Base-by-base conservation (phyloP, 2,888 invertebrate species). In the Drosophila monieri region DNA sequence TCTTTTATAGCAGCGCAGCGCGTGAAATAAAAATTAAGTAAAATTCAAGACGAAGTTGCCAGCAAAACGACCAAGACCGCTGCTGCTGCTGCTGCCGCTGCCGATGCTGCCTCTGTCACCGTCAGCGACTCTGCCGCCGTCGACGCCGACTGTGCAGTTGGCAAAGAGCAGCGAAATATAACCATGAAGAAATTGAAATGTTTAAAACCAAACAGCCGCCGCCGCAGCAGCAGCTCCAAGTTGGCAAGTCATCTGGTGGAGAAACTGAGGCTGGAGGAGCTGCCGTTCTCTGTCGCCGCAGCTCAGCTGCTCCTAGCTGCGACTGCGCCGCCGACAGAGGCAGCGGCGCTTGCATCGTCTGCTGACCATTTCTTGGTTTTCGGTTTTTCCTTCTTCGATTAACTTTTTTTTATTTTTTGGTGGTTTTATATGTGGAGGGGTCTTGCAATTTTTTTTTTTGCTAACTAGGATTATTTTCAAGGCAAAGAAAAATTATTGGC, bases 1-100 rank as follows among this genome's bases (percentile, higher is more conserved):
- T 89, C 90, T 91, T 90, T 90, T 90, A 90, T 90, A 90, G 90
- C 79, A 78, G 74, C 81, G 81, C 83, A 78, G 77, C 68, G 77
- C 85, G 87, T 74, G 78, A 84, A 84, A 88, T 68, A 80, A 86
- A 86, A 86, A 88, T 86, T 80, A 88, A 86, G 73, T 84, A 78
- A 88, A 88, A 86, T 66, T 78, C 73, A 78, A 75, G 73, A 60
- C 75, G 69, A 64, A 57, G 57, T 12, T 55, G 46, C 15, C 58
- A 15, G 23, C 65, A 46, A 1, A 23, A 25, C 62, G 43, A 61
- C 70, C 64, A 61, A 72, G 72, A 62, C 48, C 53, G 35, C 35
- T 35, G 54, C 35, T 43, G 54, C 43, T 18, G 35, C 52, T 23
- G 54, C 18, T n/a, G 39, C 65, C 27, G 44, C 35, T 30, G 27